Evolutionary conservation across 2,888 invertebrate genomes (phyloP), one percentile per base, ranked within the genome.

Genomic region (Matsumyia berberina): DNA sequence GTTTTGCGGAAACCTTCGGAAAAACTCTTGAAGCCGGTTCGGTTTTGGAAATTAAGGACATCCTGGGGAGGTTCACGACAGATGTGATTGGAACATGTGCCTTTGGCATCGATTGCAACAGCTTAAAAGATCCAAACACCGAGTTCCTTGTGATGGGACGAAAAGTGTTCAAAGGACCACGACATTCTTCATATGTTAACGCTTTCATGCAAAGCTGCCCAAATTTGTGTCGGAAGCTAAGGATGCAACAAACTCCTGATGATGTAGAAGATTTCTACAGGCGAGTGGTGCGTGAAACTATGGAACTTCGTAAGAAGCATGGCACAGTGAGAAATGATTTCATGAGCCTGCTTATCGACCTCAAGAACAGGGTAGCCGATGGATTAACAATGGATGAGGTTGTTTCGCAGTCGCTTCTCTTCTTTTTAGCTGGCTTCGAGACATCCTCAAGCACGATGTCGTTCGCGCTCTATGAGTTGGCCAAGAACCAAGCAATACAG

Each of bases 341-440:
- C 85, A 88, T 94, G 55, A 93, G 94, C 86, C 87, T 94, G 0
- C 89, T 94, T 58, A 90, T 93, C 24, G 91, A 94, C 46, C 87
- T 94, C 17, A 93, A 93, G 83, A 91, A 92, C 57, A 91, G 35
- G 12, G 15, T 9, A 19, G 74, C 9, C 67, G 83, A 0, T 87
- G 87, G 87, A 0, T 64, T 90, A 2, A 89, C 87, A 7, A 89
- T 93, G 2, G 90, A 92, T 5, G 88, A 94, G 55, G 88, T 94
- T 19, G 90, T 92, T 0, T 92, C 94, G 0, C 94, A 94, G 76
- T 93, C 93, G 6, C 90, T 93, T 51, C 89, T 93, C 0, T 94
- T 94, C 87, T 93, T 93, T 83, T 76, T 90, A 5, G 94, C 93
- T 17, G 94, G 94, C 0, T 93, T 92, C 64, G 94, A 94, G 83